These are phyloP conservation scores for Drosophila dives DNA, from an alignment of 2,888 invertebrate species.

Conservation along the genomic window DNA sequence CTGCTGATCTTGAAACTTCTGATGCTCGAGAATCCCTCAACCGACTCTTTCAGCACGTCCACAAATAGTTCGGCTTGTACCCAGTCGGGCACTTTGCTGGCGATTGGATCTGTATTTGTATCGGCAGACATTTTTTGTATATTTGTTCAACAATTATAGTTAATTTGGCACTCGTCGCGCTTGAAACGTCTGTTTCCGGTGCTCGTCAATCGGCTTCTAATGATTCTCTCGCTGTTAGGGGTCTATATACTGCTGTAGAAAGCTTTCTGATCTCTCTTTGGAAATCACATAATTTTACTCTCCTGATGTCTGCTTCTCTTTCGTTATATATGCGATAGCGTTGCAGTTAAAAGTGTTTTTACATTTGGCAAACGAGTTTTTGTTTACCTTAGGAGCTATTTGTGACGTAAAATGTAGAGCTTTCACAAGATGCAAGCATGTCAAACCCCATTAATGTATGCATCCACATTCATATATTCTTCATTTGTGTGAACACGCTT, in stretches of 20 bases:
- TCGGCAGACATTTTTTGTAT: slow-evolving; percentile 36
- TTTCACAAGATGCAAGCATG: neutral
- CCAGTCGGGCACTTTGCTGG: slow-evolving; percentile 54
- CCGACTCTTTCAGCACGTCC: slow-evolving; percentile 43
- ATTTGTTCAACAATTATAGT: neutral
- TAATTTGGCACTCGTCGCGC: neutral
- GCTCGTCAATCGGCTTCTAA: slow-evolving; percentile 19
- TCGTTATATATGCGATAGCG: too few relatives aligned
- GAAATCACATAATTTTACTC: neutral
- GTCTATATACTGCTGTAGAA: slow-evolving; percentile 2
- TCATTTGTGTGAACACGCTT: neutral
- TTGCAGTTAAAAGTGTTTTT: neutral
- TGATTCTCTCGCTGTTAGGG: neutral
- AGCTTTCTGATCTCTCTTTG: slow-evolving; percentile 18
- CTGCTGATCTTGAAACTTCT: slow-evolving; percentile 45
- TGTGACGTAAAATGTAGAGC: neutral
- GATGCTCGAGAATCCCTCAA: slow-evolving; percentile 51
- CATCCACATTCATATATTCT: neutral
- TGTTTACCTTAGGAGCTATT: neutral
- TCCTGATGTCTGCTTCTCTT: slow-evolving; percentile 1
- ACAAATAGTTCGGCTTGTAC: slow-evolving; percentile 51
- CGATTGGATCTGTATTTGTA: slow-evolving; percentile 7
- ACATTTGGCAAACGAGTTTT: neutral
- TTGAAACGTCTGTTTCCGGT: neutral
- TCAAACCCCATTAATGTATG: neutral